Base-by-base conservation (phyloP, 92 coral and sea anemone species). In the Umimayanthus chanpuru region DNA sequence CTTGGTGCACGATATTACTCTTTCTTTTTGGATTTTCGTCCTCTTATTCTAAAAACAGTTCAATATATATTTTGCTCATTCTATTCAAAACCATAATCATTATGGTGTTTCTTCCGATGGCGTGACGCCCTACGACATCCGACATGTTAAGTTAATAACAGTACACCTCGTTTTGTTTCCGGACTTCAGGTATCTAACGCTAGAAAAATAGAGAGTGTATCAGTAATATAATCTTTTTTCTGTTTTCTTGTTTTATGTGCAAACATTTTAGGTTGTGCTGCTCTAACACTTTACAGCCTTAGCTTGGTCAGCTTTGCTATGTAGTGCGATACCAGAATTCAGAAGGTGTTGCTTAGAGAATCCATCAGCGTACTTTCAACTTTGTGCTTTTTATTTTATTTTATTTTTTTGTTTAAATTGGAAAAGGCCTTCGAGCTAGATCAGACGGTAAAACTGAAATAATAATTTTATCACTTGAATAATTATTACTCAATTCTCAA, bases 131-230 rank as follows among this genome's bases (percentile, higher is more conserved):
- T 25, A 32, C 20, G 15, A 43, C 12, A 43, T 77, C 26, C 58
- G 58, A 77, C 77, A 21, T 30, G 44, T 73, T 73, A 73, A 73
- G 41, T 73, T 73, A 65, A 26, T 15, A 72, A 6, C 5, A 29
- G 26, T n/a, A 47, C 58, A 81, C 9, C 56, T 61, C 29, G 85
- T 29, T 36, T 68, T 81, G 20, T 43, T 81, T 65, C 72, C 56
- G 53, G 73, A n/a, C 23, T 65, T 75, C 79, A 75, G 79, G n/a
- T 61, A 20, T 23, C n/a, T 61, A 11, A 53, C 16, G 26, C 26
- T 14, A 16, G 9, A 76, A 76, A 38, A 3, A 29, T 3, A 38
- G 23, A 8, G 77, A 38, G 41, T 5, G 41, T 5, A 30, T 49
- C 64, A 53, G 30, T 79, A 65, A 66, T 23, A 23, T n/a, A n/a